Percentiles rank a stretch among this genome's conserved stretches.
Conservation (phyloP, 2,113 vertebrate species). For the Xiphophorus couchianus region DNA sequence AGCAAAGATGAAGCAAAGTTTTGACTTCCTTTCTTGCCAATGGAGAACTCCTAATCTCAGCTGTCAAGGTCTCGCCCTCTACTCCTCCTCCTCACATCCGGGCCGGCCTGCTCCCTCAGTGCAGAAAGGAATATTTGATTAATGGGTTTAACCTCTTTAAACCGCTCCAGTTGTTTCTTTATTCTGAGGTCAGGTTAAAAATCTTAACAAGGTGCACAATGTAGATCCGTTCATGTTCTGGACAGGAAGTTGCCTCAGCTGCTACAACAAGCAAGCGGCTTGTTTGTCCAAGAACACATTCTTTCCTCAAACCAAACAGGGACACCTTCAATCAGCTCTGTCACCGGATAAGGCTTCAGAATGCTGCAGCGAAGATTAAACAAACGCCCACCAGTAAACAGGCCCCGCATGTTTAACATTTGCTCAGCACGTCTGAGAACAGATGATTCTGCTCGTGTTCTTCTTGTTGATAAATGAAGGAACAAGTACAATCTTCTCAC, state of each 20-base stretch:
- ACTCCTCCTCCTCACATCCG: conserved; percentile 51
- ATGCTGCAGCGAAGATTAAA: conserved; percentile 21
- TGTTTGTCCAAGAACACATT: conserved; percentile 25
- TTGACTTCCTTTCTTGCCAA: conserved; percentile 50
- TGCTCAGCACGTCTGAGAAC: background rate
- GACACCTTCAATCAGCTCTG: conserved; percentile 31
- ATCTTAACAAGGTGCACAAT: background rate
- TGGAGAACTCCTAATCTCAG: conserved; percentile 59
- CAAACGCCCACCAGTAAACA: conserved; percentile 10
- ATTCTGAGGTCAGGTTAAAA: conserved; percentile 18
- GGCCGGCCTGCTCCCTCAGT: conserved; percentile 26
- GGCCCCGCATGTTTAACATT: background rate
- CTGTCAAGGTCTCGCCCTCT: conserved; percentile 52
- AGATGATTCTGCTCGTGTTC: background rate
- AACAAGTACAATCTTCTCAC: conserved; percentile 17
- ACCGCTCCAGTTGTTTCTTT: conserved; percentile 22
- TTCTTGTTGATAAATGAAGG: conserved; percentile 25
- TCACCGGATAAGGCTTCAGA: conserved; percentile 11
- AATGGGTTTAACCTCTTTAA: conserved; percentile 27
- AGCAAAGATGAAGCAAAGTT: conserved; percentile 24
- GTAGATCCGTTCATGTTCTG: background rate
- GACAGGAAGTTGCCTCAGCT: conserved; percentile 24
- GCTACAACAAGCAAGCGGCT: conserved; percentile 44
- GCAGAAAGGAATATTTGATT: conserved; percentile 33
- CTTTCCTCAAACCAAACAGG: conserved; percentile 26